A percentile compares a stretch with the other conserved stretches of the same genome.
Conservation (phyloP, 2,797 vertebrate genomes). For the Falco berigora region DNA sequence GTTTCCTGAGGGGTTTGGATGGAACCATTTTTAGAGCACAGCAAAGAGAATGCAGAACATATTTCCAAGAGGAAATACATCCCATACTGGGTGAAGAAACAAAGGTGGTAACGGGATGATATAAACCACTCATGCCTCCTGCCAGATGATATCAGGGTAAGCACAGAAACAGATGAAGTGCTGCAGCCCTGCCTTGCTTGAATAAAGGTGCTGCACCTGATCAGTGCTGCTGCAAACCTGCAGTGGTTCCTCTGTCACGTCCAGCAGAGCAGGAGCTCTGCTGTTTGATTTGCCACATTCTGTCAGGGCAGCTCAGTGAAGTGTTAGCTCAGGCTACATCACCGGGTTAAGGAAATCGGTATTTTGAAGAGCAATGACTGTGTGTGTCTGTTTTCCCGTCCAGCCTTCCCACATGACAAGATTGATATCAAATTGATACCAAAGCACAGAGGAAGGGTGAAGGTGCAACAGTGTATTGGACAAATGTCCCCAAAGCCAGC, state of each 20-base stretch:
- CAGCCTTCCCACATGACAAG: neutral
- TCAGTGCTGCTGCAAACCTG: neutral
- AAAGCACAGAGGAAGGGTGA: neutral
- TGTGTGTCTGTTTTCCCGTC: neutral
- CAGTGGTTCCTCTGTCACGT: neutral
- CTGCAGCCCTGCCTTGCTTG: neutral
- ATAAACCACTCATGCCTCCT: neutral
- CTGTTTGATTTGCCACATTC: neutral
- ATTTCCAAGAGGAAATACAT: neutral
- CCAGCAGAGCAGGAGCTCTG: neutral
- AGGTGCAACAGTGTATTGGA: neutral
- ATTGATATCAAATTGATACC: neutral
- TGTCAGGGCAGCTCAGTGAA: neutral
- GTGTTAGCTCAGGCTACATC: neutral
- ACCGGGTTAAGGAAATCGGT: neutral
- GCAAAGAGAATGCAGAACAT: neutral
- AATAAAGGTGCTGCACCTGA: neutral
- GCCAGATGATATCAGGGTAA: neutral
- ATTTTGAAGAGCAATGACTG: neutral
- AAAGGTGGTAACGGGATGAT: neutral
- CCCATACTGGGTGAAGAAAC: neutral
- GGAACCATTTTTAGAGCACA: neutral
- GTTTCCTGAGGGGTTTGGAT: neutral
- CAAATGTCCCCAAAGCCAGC: neutral
- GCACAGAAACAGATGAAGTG: neutral